A percentile compares a stretch with the other conserved stretches of the same genome.
phyloP scores from a whole-genome alignment of 2,888 invertebrate genomes.

The Coenonympha glycerion region DNA sequence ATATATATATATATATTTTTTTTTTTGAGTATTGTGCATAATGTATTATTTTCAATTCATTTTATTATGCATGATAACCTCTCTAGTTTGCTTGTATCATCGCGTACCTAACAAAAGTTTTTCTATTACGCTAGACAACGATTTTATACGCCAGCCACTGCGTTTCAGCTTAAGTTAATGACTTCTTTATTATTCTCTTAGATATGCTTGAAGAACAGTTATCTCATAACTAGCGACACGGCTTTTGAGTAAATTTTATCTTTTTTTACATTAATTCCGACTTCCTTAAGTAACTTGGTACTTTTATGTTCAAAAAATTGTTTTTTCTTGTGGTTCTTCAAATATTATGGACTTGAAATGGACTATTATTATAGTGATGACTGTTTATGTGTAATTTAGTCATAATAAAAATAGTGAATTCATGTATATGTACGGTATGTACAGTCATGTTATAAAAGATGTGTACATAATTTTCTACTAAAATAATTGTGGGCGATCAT shows the following conservation, averaged over 20 bases:
- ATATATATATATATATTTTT: not conserved
- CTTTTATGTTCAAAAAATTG: not conserved
- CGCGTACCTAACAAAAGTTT: not conserved
- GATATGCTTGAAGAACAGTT: not conserved
- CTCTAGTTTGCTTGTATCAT: not conserved
- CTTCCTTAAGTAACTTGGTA: not conserved
- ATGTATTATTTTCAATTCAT: not conserved
- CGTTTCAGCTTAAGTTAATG: conserved; percentile 2
- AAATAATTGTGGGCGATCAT: not conserved
- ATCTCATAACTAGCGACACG: not conserved
- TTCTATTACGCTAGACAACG: not conserved
- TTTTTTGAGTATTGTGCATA: no score
- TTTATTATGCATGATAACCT: not conserved
- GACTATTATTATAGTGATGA: not conserved
- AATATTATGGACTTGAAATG: not conserved
- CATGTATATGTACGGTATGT: no score
- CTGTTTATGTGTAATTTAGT: conserved; percentile 4
- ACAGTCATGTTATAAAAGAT: not conserved
- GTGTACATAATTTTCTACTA: conserved; percentile 4
- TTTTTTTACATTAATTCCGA: not conserved
- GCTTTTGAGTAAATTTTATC: conserved; percentile 3
- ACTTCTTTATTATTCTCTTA: conserved; percentile 5
- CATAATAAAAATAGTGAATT: not conserved
- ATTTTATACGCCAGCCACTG: not conserved
- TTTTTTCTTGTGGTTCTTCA: no score